Evolutionary conservation across 2,113 vertebrate genomes (phyloP).

Genomic region (Varanus salvator): DNA sequence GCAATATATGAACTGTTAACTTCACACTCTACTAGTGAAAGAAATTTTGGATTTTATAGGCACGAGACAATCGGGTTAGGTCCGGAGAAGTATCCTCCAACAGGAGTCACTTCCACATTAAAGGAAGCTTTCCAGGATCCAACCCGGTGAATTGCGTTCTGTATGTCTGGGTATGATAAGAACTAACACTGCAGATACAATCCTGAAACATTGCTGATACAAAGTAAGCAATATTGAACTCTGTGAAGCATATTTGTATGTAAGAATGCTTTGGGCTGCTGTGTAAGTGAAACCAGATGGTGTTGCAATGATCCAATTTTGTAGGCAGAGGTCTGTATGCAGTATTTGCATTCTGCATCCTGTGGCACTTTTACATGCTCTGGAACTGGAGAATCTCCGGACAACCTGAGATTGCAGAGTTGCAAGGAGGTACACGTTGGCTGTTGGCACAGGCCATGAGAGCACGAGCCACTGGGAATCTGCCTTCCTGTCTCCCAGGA

Average conservation of each 20-base stretch:
- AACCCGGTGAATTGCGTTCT: not conserved
- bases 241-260: not conserved
- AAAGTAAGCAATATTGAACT: not conserved
- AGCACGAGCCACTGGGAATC: no score
- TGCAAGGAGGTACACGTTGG: no score
- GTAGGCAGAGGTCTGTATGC: not conserved
- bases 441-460: no score
- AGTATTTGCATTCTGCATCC: not conserved
- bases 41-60: no score
- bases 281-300: not conserved
- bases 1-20: constrained; percentile 20
- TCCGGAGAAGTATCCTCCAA: no score
- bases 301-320: not conserved
- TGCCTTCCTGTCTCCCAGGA: no score
- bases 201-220: not conserved
- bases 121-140: not conserved
- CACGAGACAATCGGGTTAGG: no score
- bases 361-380: not conserved
- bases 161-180: not conserved
- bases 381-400: not conserved
- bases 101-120: not conserved
- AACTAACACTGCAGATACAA: not conserved
- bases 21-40: constrained; percentile 38
- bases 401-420: no score
- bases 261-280: not conserved